phyloP scores from a whole-genome alignment of 2,888 invertebrate species.

The Agrochola litura region DNA sequence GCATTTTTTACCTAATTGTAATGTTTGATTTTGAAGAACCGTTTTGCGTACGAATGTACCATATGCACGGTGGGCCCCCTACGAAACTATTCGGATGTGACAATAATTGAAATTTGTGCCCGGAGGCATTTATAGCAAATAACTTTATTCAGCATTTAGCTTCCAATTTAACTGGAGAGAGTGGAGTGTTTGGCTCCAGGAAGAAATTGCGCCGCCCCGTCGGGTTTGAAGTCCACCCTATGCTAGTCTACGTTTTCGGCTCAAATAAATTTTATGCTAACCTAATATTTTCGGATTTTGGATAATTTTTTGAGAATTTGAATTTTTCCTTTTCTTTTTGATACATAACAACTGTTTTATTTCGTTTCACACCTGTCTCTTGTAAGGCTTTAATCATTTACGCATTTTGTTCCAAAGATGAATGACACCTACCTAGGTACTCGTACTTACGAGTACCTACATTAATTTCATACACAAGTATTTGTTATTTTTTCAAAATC shows the following conservation, averaged over 20 bases:
- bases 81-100: constrained; percentile 89
- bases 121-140: constrained; percentile 90
- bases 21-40: neutral
- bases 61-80: constrained; percentile 75
- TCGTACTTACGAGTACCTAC: too few species aligned
- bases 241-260: constrained; percentile 10
- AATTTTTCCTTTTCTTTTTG: neutral
- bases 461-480: neutral
- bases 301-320: neutral
- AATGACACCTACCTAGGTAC: neutral
- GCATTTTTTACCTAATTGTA: too few species aligned
- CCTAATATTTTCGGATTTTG: neutral
- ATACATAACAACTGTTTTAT: neutral
- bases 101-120: constrained; percentile 91
- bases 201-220: constrained; percentile 68
- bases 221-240: constrained; percentile 23
- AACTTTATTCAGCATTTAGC: constrained; percentile 90
- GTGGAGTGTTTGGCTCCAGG: constrained; percentile 79
- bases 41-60: constrained; percentile 71
- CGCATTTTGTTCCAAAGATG: neutral
- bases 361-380: neutral
- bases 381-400: neutral
- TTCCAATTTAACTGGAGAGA: constrained; percentile 84
- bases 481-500: neutral
- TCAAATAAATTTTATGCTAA: constrained; percentile 10